phyloP scores from a whole-genome alignment of 2,113 vertebrate genomes.

The Eurystomus gularis region DNA sequence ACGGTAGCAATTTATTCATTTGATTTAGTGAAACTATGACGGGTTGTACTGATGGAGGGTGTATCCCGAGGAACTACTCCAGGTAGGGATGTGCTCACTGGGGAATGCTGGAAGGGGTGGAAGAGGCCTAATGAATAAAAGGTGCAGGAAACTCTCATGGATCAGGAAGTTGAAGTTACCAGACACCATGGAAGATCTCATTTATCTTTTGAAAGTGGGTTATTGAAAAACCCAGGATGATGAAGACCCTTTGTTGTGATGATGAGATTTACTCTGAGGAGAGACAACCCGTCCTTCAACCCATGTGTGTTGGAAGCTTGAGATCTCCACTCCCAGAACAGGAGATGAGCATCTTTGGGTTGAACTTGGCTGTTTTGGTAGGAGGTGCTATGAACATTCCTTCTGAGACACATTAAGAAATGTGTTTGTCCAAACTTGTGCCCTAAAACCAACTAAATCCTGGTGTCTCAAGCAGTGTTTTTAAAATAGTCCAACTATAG shows the following conservation, averaged over 20 bases:
- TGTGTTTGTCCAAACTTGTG: background rate
- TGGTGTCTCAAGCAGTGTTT: background rate
- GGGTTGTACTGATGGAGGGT: background rate
- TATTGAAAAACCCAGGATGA: background rate
- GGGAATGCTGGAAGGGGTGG: background rate
- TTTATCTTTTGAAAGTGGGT: background rate
- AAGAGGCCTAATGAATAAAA: background rate
- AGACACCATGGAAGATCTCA: background rate
- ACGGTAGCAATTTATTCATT: too few species aligned
- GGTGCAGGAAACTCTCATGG: background rate
- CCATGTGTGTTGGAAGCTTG: fast-evolving
- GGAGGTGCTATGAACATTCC: background rate
- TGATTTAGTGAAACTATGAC: background rate
- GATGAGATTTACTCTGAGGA: background rate
- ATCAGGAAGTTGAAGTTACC: background rate
- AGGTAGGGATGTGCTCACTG: background rate
- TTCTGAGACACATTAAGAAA: background rate
- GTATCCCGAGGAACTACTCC: background rate
- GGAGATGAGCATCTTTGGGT: background rate
- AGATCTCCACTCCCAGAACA: background rate
- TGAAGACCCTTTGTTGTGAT: background rate
- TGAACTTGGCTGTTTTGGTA: background rate
- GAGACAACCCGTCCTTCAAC: background rate
- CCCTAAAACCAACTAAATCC: background rate
- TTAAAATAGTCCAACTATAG: background rate